These are phyloP conservation scores for Druceiella hillmani DNA, from an alignment of 2,888 invertebrate species.

Conservation along the genomic window DNA sequence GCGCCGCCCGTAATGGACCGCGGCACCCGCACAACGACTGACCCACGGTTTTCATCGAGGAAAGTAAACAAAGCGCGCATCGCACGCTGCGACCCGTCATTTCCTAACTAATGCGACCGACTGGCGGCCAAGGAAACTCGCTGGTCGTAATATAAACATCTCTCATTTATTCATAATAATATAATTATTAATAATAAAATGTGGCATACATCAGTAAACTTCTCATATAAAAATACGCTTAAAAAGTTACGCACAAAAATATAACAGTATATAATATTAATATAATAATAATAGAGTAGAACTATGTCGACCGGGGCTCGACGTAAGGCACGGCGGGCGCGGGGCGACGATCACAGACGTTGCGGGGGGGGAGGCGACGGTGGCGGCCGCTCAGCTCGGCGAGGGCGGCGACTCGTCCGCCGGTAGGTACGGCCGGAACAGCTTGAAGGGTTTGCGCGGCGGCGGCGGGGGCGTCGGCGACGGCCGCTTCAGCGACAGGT, in stretches of 20 bases:
- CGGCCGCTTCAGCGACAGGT: conserved; percentile 30
- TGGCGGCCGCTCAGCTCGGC: conserved; percentile 43
- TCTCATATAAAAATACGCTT: conserved; percentile 47
- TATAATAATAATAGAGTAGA: too few relatives aligned
- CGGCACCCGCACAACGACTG: background rate
- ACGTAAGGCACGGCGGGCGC: conserved; percentile 37
- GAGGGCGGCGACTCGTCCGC: conserved; percentile 54
- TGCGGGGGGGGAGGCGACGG: conserved; percentile 37
- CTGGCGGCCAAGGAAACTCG: background rate
- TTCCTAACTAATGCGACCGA: background rate
- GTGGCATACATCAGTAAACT: conserved; percentile 38
- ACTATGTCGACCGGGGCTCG: conserved; percentile 5
- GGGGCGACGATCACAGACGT: conserved; percentile 49
- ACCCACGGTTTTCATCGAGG: background rate
- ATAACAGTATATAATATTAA: too few relatives aligned
- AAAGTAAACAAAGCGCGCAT: background rate
- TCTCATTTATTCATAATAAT: conserved; percentile 31
- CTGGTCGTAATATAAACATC: conserved; percentile 2
- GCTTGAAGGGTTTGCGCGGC: conserved; percentile 60
- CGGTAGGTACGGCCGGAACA: conserved; percentile 72
- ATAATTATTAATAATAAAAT: conserved; percentile 40
- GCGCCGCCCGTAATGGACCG: background rate
- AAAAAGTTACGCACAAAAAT: conserved; percentile 47
- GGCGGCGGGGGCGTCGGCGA: conserved; percentile 34
- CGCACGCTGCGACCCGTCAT: background rate